Evolutionary conservation across 2,888 invertebrate genomes (phyloP).

Genomic region (Dorcus hopei): DNA sequence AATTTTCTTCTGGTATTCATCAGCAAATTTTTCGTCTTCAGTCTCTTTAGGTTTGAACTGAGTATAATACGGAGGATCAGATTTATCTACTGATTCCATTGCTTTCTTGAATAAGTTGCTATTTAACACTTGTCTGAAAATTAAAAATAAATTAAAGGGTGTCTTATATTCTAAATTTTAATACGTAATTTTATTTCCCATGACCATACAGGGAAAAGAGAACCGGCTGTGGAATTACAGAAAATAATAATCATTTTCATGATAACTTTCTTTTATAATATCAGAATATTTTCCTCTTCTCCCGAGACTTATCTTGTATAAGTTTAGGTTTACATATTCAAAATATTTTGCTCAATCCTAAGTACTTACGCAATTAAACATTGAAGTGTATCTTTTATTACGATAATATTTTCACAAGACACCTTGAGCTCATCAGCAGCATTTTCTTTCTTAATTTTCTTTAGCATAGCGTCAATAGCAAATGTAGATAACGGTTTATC

Average conservation of each 20-base stretch:
- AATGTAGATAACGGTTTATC: no score
- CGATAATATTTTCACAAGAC: conserved; percentile 20
- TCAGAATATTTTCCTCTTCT: no score
- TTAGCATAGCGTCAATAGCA: no score
- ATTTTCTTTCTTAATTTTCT: no score
- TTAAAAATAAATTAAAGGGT: background rate
- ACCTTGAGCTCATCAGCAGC: no score
- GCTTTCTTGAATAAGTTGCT: conserved; percentile 34
- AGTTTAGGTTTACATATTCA: background rate
- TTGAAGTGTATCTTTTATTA: conserved; percentile 36
- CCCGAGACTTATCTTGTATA: no score
- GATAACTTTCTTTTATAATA: no score
- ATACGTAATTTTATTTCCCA: background rate
- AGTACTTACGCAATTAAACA: conserved; percentile 38
- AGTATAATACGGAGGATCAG: conserved; percentile 32
- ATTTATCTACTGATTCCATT: conserved; percentile 22
- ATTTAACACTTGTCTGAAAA: conserved; percentile 44
- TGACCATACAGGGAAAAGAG: no score
- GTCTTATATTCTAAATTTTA: background rate
- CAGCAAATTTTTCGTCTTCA: background rate
- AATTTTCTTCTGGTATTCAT: conserved; percentile 12
- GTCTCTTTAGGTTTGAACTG: conserved; percentile 31
- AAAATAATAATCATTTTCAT: no score
- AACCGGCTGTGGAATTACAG: no score
- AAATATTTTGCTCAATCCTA: background rate